phyloP scores from a whole-genome alignment of 2,888 invertebrate genomes.

The Itoplectis maculator region DNA sequence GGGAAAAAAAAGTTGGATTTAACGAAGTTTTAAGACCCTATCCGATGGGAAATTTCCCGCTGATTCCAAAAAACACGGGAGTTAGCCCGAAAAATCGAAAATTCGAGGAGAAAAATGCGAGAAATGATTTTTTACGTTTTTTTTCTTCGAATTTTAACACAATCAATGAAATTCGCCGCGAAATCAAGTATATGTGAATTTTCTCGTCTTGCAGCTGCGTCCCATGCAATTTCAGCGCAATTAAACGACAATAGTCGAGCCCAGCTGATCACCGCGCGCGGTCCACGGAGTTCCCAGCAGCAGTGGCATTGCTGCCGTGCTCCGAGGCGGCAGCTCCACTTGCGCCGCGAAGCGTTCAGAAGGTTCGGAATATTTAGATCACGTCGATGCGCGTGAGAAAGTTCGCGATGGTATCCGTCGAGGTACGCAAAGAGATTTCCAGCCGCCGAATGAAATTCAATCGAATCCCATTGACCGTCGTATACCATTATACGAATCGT shows the following conservation, averaged over 20 bases:
- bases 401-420: conserved; percentile 3
- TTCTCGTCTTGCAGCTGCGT: background rate
- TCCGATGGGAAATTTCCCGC: too few relatives aligned
- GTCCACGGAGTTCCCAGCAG: background rate
- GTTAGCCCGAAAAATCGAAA: too few relatives aligned
- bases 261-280: background rate
- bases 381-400: conserved; percentile 40
- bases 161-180: too few relatives aligned
- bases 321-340: conserved; percentile 29
- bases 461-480: conserved; percentile 11
- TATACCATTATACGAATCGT: background rate
- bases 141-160: too few relatives aligned
- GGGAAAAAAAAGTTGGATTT: too few relatives aligned
- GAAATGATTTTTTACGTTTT: too few relatives aligned
- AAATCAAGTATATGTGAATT: background rate
- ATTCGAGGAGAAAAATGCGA: too few relatives aligned
- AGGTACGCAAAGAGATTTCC: background rate
- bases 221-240: background rate
- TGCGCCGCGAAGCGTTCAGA: conserved; percentile 44
- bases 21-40: too few relatives aligned
- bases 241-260: conserved; percentile 1
- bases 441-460: conserved; percentile 32
- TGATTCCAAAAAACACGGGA: too few relatives aligned
- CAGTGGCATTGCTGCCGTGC: conserved; percentile 8
- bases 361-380: conserved; percentile 44